Base-by-base conservation (phyloP, 1,140 invertebrate genomes). In the Neomicropteryx cornuta region DNA sequence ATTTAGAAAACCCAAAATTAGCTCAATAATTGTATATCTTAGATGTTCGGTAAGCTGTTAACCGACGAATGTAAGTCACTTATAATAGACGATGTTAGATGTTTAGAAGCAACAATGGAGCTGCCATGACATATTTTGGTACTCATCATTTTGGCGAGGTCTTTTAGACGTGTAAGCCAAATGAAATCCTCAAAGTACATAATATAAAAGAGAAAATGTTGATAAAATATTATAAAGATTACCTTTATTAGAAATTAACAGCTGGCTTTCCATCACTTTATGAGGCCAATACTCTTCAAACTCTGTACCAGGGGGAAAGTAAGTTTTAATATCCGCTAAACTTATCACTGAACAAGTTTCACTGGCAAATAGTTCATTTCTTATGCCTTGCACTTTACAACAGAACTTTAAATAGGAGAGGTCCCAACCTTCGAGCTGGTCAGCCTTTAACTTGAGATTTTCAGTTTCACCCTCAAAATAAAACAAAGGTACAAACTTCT, bases 391-490 rank as follows among this genome's bases (percentile, higher is more conserved):
- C 36, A 90, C 87, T 65, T 92, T 92, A 66, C 89, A 92, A 63
- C 89, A 92, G 56, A 94, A 90, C 61, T 92, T 92, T 30, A 94
- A 68, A 60, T 93, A 93, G 0, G 87, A 85, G 30, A 93, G 58
- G 62, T 92, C 87, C 90, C 89, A 94, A 31, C 86, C 85, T 50
- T 86, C 83, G 23, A 91, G 62, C 52, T 82, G 78, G 51, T 87
- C 79, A 23, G 87, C 83, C 54, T 89, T 88, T 27, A 81, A 71
- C 53, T 88, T 88, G 1, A 90, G 66, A 60, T 87, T 88, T 53
- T 91, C 86, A 1, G 86, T 90, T 69, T 93, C 88, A 41, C 87
- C 87, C 67, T 91, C 87, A 56, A 93, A 91, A 58, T 91, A 91
- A 62, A 92, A 93, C n/a, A 95, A 58, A 8, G 90, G 91, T 36